Evolutionary conservation across 2,113 vertebrate genomes (phyloP), one percentile per base, ranked within the genome.

Genomic region (Pomatostomus ruficeps): DNA sequence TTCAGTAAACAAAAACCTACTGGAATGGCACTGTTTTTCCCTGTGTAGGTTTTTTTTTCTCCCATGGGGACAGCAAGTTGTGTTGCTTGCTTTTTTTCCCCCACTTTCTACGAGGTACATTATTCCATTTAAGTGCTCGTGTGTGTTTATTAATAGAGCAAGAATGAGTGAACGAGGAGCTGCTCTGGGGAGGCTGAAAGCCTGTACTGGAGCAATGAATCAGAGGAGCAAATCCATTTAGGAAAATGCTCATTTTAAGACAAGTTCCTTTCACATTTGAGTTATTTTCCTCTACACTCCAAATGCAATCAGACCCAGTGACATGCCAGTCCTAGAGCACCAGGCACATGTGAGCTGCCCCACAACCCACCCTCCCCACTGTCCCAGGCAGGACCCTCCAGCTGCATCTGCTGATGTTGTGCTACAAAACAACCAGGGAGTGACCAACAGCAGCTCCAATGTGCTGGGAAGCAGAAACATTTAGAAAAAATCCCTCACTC

Each of bases 111-210:
- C 10, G 0, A 78, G 57, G 76, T 81, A 92, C 45, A 72, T 96
- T 91, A 93, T 91, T 89, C 72, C 76, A 84, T 88, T 89, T 93
- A 95, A 95, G 62, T 86, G 89, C 72, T 86, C 13, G 2, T 81
- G 68, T 35, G 26, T 93, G 73, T 95, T 96, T 95, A 96, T 96
- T 95, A 96, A 93, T 95, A 93, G 85, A 91, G 93, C 62, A 93
- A 91, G 96, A 97, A 93, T 46, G 70, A 94, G 92, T 82, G 94
- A 94, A 90, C 28, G 6, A 91, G 81, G 55, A 91, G 80, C 43
- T 90, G 12, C 82, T 86, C 87, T 5, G 9, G 81, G 85, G 91
- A 95, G 54, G 54, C 82, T 96, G 92, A 95, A 93, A 97, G 73
- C 62, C 67, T 94, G 92, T 46, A n/a, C 45, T 70, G 73, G 89